Evolutionary conservation across 2,888 invertebrate genomes (phyloP).

Genomic region (Phortica magna): DNA sequence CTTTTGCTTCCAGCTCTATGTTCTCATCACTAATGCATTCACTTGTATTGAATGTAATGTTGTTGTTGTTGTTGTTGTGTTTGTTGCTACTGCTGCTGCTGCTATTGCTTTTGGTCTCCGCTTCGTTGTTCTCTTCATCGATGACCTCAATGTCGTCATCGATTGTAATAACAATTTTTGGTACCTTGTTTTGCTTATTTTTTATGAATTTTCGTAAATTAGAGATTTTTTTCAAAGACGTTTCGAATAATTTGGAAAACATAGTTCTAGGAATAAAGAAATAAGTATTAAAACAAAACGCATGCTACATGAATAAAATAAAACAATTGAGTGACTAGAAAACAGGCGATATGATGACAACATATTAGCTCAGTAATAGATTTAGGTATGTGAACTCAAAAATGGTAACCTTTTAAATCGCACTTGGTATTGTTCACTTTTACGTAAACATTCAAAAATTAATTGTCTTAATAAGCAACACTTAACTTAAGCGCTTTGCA

Average conservation of each 20-base stretch:
- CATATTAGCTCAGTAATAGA: too few species aligned
- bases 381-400: too few species aligned
- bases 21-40: too few species aligned
- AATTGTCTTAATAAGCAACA: neutral
- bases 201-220: constrained; percentile 25
- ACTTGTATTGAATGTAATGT: too few species aligned
- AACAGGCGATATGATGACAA: too few species aligned
- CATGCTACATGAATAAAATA: neutral
- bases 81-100: neutral
- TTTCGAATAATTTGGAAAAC: constrained; percentile 30
- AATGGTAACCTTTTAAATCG: too few species aligned
- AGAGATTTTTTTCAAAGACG: constrained; percentile 33
- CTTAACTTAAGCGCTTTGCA: neutral
- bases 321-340: too few species aligned
- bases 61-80: too few species aligned
- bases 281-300: neutral
- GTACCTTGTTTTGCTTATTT: constrained; percentile 12
- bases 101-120: neutral
- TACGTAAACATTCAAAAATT: neutral
- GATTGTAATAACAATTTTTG: neutral
- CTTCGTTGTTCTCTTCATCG: neutral
- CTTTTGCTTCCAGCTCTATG: too few species aligned
- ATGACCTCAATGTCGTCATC: neutral
- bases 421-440: neutral
- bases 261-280: constrained; percentile 21